Evolutionary conservation across 2,113 vertebrate species (phyloP).

Genomic region (Eurypyga helias): DNA sequence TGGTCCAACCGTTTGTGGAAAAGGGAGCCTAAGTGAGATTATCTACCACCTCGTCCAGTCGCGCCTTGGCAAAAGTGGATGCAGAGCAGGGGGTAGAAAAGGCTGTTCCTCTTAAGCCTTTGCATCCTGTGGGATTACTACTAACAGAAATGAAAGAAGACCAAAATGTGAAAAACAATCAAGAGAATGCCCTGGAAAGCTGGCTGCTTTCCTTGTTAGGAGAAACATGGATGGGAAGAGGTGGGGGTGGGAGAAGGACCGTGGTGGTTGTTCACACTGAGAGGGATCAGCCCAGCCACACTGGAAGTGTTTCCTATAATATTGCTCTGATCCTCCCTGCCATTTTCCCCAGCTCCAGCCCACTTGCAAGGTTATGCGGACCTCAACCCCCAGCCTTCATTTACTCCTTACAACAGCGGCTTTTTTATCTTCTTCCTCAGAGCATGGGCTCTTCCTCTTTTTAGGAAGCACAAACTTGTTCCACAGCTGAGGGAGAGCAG

Average conservation of each 20-base stretch:
- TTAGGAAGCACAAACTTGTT: neutral
- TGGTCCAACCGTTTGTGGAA: neutral
- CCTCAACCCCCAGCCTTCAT: neutral
- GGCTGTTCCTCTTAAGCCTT: neutral
- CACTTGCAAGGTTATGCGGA: neutral
- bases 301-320: neutral
- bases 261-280: neutral
- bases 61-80: rapidly evolving
- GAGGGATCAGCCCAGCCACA: neutral
- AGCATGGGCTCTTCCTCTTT: neutral
- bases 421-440: neutral
- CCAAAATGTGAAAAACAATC: neutral
- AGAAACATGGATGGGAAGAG: neutral
- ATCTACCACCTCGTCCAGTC: neutral
- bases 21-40: neutral
- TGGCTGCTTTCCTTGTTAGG: neutral
- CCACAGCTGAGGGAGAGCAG: neutral
- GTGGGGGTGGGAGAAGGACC: neutral
- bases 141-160: neutral
- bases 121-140: neutral
- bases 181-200: neutral
- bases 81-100: neutral
- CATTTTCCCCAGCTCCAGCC: neutral
- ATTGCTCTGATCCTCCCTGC: neutral
- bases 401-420: neutral